Base-by-base conservation (phyloP, 2,797 vertebrate species). In the Forpus xanthops region DNA sequence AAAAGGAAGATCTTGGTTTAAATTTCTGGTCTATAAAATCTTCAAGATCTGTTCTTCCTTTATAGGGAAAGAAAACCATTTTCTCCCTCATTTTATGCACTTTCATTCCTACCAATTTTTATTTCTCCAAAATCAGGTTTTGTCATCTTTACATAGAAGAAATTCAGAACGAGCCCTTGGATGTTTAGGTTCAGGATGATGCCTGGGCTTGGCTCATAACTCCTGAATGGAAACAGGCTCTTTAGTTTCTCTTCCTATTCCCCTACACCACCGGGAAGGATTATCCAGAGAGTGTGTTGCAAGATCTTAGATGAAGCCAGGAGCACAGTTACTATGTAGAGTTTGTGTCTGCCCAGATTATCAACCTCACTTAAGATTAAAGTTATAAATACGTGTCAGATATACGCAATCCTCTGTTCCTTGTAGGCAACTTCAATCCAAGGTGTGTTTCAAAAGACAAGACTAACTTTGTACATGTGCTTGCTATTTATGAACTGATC, bases 11-110 rank as follows among this genome's bases (percentile, higher is more conserved):
- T 85, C 75, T 91, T 64, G n/a, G 47, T 83, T 93, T 83, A 71
- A 83, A 89, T 93, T 85, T 93, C 71, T 77, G 72, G 31, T 83
- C 89, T 80, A 77, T 89, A 94, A 95, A 96, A 77, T 35, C 90
- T 80, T 89, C 55, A 95, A 91, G 49, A 68, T 21, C 61, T n/a
- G 15, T 66, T 90, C 58, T 53, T 85, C 58, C 67, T 91, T 93
- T 94, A 92, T 35, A 67, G 71, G 86, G 67, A 87, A 92, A 71
- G 65, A 87, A 89, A 90, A 87, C 44, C 55, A 67, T 90, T 95
- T 95, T 65, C 81, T 61, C 87, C 87, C 65, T 71, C 61, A 68
- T 89, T 96, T 96, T 92, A 90, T 65, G 35, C n/a, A 68, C 86
- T 84, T 90, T 47, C 23, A 52, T 87, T 50, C 81, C 55, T 64